Evolutionary conservation across 2,888 invertebrate species (phyloP), one percentile per base, ranked within the genome.

Genomic region (Diploptera punctata): DNA sequence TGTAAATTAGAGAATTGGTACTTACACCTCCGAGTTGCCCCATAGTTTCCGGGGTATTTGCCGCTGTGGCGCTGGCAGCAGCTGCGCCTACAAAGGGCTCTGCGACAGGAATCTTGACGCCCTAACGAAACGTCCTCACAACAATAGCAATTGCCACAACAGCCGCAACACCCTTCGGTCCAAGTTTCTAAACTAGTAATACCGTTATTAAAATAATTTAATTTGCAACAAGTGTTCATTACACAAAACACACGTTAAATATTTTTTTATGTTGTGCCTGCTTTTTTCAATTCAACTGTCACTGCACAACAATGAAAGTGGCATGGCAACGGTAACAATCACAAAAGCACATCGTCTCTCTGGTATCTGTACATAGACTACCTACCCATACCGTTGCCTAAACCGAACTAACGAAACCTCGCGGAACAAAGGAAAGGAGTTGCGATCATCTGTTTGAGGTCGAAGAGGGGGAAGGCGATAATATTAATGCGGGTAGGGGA

Each of bases 71-170:
- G 31, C 31, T 18, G 33, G 31, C 62, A 62, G 33, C 65, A 65
- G 65, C 65, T 65, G 26, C 65, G 65, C 65, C 65, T 16, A 26
- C 65, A 65, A 47, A 26, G 44, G 24, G 44, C 65, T 52, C 62
- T 52, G 70, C 83, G 74, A 84, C 84, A 76, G 84, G 84, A 84
- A 84, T 84, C 81, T 83, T 84, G 82, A 70, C 78, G 74, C 74
- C 74, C 65, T 65, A 65, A 44, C 26, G 65, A 65, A 65, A 65
- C 65, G 47, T 65, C 65, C 65, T 65, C 65, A 26, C 65, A 21
- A 44, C 65, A 65, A 47, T 47, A 65, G 21, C 29, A 65, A 24
- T 65, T 33, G 10, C 47, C 65, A 47, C 65, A 47, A 47, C 26
- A 47, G 10, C 65, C 65, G 29, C 26, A 65, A 65, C 38, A 65